Conservation (phyloP, 2,113 vertebrate species). For the Pithys albifrons region DNA sequence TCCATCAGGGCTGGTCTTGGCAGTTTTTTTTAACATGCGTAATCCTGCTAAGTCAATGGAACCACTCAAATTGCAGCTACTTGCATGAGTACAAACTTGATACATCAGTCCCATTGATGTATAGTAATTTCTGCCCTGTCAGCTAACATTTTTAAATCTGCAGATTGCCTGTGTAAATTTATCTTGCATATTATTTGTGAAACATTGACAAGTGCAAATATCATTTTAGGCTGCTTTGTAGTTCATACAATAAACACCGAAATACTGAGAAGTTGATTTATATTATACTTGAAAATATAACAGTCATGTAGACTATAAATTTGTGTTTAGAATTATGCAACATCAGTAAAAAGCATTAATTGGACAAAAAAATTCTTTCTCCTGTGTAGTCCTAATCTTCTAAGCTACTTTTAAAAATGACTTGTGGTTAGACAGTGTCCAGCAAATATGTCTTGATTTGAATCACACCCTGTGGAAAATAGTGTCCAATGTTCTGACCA, state of each 20-base stretch:
- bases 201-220: background rate
- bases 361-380: background rate
- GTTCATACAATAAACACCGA: background rate
- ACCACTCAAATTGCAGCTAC: background rate
- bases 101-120: background rate
- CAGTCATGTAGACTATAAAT: background rate
- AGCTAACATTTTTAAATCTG: background rate
- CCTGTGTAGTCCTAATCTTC: background rate
- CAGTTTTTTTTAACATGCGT: background rate
- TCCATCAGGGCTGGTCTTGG: background rate
- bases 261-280: background rate
- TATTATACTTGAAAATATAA: background rate
- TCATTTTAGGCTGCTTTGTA: background rate
- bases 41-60: background rate
- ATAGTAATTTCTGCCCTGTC: background rate
- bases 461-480: background rate
- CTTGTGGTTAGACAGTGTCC: background rate
- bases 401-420: background rate
- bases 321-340: background rate
- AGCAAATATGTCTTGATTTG: background rate
- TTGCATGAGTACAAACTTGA: background rate
- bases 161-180: background rate
- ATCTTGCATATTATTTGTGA: background rate
- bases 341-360: background rate
- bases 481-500: background rate